Percentiles rank a stretch among this genome's conserved stretches.
phyloP scores from a whole-genome alignment of 2,797 vertebrate species.

The Emydoidea blandingii region DNA sequence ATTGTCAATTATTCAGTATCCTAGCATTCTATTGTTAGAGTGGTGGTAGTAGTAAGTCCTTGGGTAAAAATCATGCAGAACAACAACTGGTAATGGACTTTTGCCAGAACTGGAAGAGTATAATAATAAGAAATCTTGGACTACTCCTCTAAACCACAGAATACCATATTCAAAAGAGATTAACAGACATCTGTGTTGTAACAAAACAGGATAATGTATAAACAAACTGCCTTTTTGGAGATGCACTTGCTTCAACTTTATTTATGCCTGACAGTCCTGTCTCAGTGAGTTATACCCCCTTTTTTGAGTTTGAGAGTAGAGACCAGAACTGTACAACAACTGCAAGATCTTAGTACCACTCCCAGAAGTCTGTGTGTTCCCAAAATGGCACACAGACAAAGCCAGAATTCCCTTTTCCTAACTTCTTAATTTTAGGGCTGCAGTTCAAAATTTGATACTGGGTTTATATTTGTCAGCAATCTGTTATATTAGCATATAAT shows the following conservation, averaged over 20 bases:
- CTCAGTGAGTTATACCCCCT: background rate
- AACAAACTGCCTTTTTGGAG: background rate
- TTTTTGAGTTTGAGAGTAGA: background rate
- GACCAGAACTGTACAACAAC: background rate
- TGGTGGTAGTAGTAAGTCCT: background rate
- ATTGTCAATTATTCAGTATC: background rate
- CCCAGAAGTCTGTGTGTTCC: background rate
- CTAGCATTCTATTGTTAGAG: background rate
- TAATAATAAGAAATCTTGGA: background rate
- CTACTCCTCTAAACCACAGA: background rate
- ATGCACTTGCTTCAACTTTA: background rate
- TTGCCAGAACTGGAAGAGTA: background rate
- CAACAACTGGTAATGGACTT: background rate
- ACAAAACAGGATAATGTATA: background rate
- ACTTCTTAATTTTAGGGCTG: background rate
- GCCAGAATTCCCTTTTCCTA: rapidly evolving
- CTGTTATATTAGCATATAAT: background rate
- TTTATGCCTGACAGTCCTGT: background rate
- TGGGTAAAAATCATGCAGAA: background rate
- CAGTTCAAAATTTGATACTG: background rate
- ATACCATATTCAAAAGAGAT: background rate
- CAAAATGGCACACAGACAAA: background rate
- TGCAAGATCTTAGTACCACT: background rate
- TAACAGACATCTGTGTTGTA: background rate
- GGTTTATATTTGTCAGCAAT: background rate